Conservation (phyloP, 92 coral and sea anemone species). For the Zoanthus sansibaricus region DNA sequence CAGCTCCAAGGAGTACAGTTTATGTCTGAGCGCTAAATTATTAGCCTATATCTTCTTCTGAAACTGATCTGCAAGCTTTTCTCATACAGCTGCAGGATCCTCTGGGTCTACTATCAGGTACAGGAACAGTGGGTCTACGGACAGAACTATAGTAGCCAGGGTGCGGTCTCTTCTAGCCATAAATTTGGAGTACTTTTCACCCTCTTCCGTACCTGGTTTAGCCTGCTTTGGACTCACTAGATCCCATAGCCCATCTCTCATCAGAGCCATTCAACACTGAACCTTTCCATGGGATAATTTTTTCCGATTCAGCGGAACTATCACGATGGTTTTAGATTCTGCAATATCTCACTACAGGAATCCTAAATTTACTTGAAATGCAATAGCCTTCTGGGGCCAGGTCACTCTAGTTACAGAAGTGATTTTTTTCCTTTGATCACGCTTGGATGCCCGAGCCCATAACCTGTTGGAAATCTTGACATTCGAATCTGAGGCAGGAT, state of each 20-base stretch:
- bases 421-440: no score
- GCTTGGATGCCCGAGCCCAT: no score
- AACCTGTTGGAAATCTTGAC: no score
- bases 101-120: slow-evolving; percentile 39
- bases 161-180: no score
- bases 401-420: no score
- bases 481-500: no score
- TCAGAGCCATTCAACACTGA: slow-evolving; percentile 62
- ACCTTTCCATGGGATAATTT: slow-evolving; percentile 62
- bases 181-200: no score
- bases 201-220: no score
- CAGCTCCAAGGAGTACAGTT: slow-evolving; percentile 35
- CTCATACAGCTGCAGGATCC: slow-evolving; percentile 57
- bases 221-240: no score
- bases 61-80: slow-evolving; percentile 56
- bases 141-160: slow-evolving; percentile 62
- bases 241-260: slow-evolving; percentile 62
- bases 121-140: slow-evolving; percentile 62
- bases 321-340: background rate
- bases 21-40: slow-evolving; percentile 60
- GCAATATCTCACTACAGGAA: background rate
- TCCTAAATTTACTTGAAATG: no score
- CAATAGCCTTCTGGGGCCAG: no score
- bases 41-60: slow-evolving; percentile 66
- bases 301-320: slow-evolving; percentile 58